Base-by-base conservation (phyloP, 2,113 vertebrate genomes). In the Cercocebus atys region DNA sequence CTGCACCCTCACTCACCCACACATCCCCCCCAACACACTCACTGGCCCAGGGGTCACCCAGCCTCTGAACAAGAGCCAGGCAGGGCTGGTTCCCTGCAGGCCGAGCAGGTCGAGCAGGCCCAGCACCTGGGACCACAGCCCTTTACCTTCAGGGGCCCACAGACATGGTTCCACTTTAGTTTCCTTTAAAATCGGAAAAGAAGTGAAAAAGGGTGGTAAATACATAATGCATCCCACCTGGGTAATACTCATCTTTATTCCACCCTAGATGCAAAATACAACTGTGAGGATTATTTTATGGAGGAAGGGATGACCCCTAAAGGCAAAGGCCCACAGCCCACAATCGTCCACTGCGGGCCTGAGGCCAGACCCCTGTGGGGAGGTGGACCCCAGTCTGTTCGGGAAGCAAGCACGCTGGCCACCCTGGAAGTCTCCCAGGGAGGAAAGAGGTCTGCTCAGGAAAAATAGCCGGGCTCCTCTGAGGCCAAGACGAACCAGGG, bases 401-500 rank as follows among this genome's bases (percentile, higher is more conserved):
- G 18, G n/a, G 18, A 72, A 38, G 17, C 18, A 5, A 38, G 68
- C 68, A 72, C 2, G 0, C 35, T 5, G 5, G 17, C 55, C 84
- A 45, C 91, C 25, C 38, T 2, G 3, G 2, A 40, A 43, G 68
- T 43, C 52, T 32, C 68, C 35, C 68, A 8, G 35, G 35, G 81
- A 5, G 61, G 35, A 40, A 75, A 17, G 55, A 18, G 16, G 35
- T 17, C 40, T 3, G 7, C 1, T 27, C 3, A 10, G 2, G 20
- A 40, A 40, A n/a, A 40, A 13, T 9, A 40, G 16, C 20, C n/a
- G 1, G 43, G 55, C 47, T 32, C 5, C 43, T 16, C 70, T 43
- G 70, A 4, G 23, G 70, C 81, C 1, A 12, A 22, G 50, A 57
- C 0, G 1, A 23, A 52, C 4, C 25, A 0, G n/a, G n/a, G 11